phyloP scores from a whole-genome alignment of 2,113 vertebrate species.

The Penelope pileata region DNA sequence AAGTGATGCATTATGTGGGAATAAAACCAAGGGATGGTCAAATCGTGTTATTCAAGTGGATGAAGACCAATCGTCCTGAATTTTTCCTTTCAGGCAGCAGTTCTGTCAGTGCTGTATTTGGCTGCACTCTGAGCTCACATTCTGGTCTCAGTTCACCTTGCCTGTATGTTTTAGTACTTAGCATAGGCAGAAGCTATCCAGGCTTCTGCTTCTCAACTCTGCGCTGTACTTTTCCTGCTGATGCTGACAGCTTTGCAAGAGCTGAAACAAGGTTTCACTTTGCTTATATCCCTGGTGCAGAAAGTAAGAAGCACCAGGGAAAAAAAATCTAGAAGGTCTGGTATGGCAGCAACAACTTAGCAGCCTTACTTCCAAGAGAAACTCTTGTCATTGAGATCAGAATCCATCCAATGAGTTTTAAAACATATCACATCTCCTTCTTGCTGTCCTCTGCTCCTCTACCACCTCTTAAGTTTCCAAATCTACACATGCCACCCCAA shows the following conservation, averaged over 20 bases:
- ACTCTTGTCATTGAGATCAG: not conserved
- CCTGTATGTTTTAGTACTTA: not conserved
- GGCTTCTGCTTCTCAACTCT: not conserved
- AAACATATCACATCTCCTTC: not conserved
- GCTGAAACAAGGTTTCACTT: not conserved
- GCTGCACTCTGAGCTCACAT: not conserved
- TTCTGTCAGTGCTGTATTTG: not conserved
- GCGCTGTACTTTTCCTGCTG: not conserved
- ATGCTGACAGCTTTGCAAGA: not conserved
- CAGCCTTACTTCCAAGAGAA: not conserved
- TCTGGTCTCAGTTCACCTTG: not conserved
- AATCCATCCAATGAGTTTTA: not conserved
- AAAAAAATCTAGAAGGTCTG: not conserved
- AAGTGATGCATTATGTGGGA: not conserved
- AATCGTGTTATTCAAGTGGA: not conserved
- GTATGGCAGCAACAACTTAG: not conserved
- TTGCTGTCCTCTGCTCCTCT: not conserved
- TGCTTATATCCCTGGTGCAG: not conserved
- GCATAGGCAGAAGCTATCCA: not conserved
- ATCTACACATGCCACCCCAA: not conserved
- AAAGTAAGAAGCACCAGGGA: not conserved
- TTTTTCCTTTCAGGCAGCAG: not conserved
- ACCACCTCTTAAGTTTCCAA: not conserved
- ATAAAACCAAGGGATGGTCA: not conserved
- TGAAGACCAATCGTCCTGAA: not conserved